Base-by-base conservation (phyloP, 2,797 vertebrate species). In the Macropus fuliginosus region DNA sequence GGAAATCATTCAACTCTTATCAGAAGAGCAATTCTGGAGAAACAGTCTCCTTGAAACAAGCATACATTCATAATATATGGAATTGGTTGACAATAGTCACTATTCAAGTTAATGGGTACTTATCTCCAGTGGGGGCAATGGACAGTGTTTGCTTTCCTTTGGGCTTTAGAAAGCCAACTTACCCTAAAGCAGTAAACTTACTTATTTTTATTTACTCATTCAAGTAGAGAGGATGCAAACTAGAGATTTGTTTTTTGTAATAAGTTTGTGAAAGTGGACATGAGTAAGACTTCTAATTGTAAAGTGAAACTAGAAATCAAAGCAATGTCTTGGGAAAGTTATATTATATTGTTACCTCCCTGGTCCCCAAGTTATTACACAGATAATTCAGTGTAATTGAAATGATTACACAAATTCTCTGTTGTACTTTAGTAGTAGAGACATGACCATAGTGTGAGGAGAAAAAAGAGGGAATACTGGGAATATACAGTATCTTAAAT, bases 171-270 rank as follows among this genome's bases (percentile, higher is more conserved):
- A 14, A 95, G n/a, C 5, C n/a, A 40, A 21, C 16, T 21, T 24
- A 9, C 24, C 2, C 11, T 1, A n/a, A 12, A 12, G 4, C 66
- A 91, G 55, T 90, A 14, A 0, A 1, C 13, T 89, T 3, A 14
- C 13, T 89, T 3, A 14, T 4, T 91, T 96, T 91, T n/a, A 56
- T 92, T 55, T 92, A 95, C 54, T 94, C 90, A 13, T 91, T 91
- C 40, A 54, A 4, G 74, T 21, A 54, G 91, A 2, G 5, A 18
- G n/a, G 54, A 87, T 50, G 91, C 34, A 92, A 50, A 97, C 40
- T 90, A 16, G 29, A 27, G n/a, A 52, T 91, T 87, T 93, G n/a
- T 54, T 50, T 56, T 0, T 50, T 91, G 3, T 6, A 28, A 1
- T 31, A 91, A 50, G 40, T 90, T 0, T 91, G 28, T 62, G 27